These are phyloP conservation scores for Drosophila affinis DNA, from an alignment of 2,888 invertebrate genomes.

Conservation along the genomic window DNA sequence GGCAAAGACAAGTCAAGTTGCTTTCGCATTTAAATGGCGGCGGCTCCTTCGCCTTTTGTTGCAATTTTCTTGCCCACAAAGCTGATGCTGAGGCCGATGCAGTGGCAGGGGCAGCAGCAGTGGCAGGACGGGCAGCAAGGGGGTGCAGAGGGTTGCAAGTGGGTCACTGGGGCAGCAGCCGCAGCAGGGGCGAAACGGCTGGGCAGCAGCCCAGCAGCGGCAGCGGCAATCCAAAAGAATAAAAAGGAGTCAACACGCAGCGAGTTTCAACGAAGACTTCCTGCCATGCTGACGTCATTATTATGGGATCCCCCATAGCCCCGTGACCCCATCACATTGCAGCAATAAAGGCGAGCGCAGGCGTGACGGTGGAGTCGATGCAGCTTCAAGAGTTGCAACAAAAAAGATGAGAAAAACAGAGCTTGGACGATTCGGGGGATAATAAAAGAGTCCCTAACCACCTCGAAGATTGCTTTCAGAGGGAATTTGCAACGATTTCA, in stretches of 20 bases:
- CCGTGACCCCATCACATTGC: not conserved
- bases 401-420: too few relatives aligned
- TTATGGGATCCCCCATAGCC: not conserved
- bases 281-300: conserved; percentile 58
- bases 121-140: not conserved
- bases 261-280: conserved; percentile 50
- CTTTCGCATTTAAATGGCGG: conserved; percentile 67
- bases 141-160: conserved; percentile 43
- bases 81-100: conserved; percentile 30
- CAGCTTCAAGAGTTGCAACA: not conserved
- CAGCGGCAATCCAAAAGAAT: conserved; percentile 43
- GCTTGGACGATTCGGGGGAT: too few relatives aligned
- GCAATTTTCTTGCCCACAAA: conserved; percentile 61
- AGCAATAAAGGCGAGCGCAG: not conserved
- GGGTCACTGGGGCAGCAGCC: conserved; percentile 74
- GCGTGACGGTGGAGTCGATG: not conserved
- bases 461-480: too few relatives aligned
- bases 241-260: conserved; percentile 34
- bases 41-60: conserved; percentile 52
- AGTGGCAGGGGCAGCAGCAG: conserved; percentile 6
- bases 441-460: too few relatives aligned
- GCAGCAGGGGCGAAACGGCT: conserved; percentile 27
- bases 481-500: too few relatives aligned
- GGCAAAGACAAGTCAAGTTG: conserved; percentile 54
- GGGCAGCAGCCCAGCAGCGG: conserved; percentile 52